These are phyloP conservation scores for Felis chaus DNA, from an alignment of 2,113 vertebrate genomes.

Conservation along the genomic window DNA sequence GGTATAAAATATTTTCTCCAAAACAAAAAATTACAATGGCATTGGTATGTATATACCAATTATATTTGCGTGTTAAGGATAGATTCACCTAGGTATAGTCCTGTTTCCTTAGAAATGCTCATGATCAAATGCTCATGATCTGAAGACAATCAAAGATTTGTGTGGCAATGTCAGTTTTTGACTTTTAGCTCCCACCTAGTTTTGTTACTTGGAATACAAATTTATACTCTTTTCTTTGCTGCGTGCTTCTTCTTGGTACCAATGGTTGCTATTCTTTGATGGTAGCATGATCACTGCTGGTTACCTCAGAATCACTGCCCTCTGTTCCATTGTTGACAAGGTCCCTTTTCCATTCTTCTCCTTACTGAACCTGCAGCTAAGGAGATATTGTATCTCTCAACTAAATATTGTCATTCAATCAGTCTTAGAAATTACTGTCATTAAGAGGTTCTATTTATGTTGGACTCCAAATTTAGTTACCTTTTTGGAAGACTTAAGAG, in stretches of 20 bases:
- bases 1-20: background rate
- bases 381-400: too few species aligned
- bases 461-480: background rate
- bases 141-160: background rate
- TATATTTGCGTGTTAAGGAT: background rate
- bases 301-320: background rate
- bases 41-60: background rate
- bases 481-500: background rate
- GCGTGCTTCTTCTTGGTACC: background rate
- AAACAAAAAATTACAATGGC: background rate
- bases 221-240: background rate
- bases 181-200: background rate
- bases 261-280: background rate
- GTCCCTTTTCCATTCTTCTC: background rate
- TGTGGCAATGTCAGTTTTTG: background rate
- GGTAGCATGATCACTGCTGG: background rate
- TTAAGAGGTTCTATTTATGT: background rate
- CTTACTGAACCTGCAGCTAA: background rate
- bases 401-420: background rate
- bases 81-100: background rate
- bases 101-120: background rate
- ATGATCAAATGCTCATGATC: background rate
- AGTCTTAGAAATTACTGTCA: too few species aligned
- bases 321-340: background rate
- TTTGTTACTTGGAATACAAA: background rate